A percentile compares a stretch with the other conserved stretches of the same genome.
Evolutionary conservation across 2,113 vertebrate genomes (phyloP).

Genomic region (Halichoerus grypus): DNA sequence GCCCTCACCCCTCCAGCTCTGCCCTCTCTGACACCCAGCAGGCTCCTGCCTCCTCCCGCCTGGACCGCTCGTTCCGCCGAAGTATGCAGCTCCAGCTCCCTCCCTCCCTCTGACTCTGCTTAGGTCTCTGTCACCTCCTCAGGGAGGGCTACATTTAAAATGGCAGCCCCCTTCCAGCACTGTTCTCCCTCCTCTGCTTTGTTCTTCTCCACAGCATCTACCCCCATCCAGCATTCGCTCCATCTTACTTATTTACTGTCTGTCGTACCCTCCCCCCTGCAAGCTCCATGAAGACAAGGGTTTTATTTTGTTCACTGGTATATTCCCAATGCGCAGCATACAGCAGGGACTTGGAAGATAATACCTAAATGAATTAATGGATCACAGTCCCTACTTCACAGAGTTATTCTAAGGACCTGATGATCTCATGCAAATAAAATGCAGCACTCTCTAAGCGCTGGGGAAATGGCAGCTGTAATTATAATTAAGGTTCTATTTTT

Average conservation of each 20-base stretch:
- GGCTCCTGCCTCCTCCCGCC: not conserved
- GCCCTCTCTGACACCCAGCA: not conserved
- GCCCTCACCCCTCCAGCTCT: not conserved
- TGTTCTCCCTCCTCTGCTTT: not conserved
- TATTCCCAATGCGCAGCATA: not conserved
- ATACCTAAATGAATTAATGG: not conserved
- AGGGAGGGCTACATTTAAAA: not conserved
- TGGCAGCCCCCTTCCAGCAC: not conserved
- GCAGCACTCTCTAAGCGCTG: not conserved
- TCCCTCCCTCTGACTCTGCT: not conserved
- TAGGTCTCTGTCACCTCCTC: not conserved
- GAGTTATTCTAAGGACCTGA: conserved; percentile 54
- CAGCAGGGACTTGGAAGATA: not conserved
- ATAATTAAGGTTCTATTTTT: conserved; percentile 60
- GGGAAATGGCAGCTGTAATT: conserved; percentile 4
- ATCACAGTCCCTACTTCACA: not conserved
- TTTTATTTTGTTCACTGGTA: not conserved
- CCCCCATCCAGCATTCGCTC: not conserved
- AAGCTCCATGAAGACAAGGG: not conserved
- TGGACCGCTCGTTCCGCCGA: fast-evolving
- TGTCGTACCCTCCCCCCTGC: not conserved
- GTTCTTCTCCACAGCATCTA: not conserved
- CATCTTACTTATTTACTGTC: not conserved
- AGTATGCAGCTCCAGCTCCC: not conserved
- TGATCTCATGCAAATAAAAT: conserved; percentile 48